Base-by-base conservation (phyloP, 1,140 invertebrate species). In the Adoxophyes honmai region DNA sequence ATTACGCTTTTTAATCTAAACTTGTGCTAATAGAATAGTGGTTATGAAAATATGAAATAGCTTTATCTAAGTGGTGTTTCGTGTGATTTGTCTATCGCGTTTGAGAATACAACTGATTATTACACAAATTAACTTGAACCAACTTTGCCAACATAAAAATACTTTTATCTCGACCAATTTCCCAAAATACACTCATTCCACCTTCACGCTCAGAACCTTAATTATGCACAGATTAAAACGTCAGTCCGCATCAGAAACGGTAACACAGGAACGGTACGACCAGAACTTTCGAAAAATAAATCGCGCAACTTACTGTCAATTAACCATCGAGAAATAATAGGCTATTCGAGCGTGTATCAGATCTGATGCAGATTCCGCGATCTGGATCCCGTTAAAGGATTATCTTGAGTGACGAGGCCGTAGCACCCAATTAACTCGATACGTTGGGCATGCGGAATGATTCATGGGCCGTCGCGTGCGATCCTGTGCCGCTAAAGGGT, bases 361-460 rank as follows among this genome's bases (percentile, higher is more conserved):
- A 48, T 48, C 42, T 21, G 42, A 48, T 48, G 42, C 42, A 48
- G 42, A 48, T 48, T 48, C 28, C 18, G 42, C 42, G 42, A 48
- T 48, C 42, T 48, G 42, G 10, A 48, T 48, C 21, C 42, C 18
- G 42, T 48, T 48, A 48, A 48, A 48, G 42, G 42, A 48, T 48
- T 48, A 48, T 48, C 42, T 48, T 48, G 42, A 48, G 42, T 48
- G 42, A 48, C 42, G 42, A 48, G 42, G 16, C 42, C 18, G 42
- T 48, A 48, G 18, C 42, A 48, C 42, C 18, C 42, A 48, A 48
- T 48, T 48, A 48, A 48, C 42, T 18, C 16, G 42, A 48, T 21
- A 48, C 21, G n/a, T 28, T 48, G n/a, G 10, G 21, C 16, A 18
- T 21, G 21, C 2, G 2, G 16, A 8, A 2, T 42, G 7, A 10